Conservation (phyloP, 2,797 vertebrate species). For the Melanotaenia pygmaea region DNA sequence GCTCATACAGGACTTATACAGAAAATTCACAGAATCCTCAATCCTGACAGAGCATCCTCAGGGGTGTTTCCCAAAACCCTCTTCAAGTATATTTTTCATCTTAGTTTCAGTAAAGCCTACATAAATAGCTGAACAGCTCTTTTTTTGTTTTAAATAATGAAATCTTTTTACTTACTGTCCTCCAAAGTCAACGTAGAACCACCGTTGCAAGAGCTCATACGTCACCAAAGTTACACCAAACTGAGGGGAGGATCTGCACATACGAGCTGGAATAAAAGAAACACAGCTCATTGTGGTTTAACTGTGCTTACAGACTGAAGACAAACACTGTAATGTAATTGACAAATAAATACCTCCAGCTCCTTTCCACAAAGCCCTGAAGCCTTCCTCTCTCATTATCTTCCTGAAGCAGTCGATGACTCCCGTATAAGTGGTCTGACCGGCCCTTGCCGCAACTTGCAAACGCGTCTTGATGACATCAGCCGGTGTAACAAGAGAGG, state of each 20-base stretch:
- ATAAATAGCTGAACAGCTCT: background rate
- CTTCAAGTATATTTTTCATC: background rate
- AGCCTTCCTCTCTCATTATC: slow-evolving; percentile 93
- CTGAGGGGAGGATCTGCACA: slow-evolving; percentile 97
- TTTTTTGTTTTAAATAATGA: background rate
- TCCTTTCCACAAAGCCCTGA: slow-evolving; percentile 95
- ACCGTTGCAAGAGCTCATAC: slow-evolving; percentile 96
- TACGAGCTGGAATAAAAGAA: slow-evolving; percentile 86
- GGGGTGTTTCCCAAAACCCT: background rate
- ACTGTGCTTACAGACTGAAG: background rate
- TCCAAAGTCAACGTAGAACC: slow-evolving; percentile 97
- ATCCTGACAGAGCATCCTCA: background rate
- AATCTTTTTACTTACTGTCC: slow-evolving; percentile 89
- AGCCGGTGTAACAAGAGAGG: slow-evolving; percentile 97
- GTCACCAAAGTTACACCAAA: slow-evolving; percentile 97
- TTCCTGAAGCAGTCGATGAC: slow-evolving; percentile 96
- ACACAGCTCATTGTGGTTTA: background rate
- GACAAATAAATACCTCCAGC: slow-evolving; percentile 86
- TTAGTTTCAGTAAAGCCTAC: background rate
- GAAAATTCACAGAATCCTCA: background rate
- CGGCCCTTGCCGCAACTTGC: slow-evolving; percentile 96
- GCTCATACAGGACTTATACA: too few species aligned
- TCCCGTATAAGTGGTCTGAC: slow-evolving; percentile 93
- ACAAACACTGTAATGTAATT: background rate
- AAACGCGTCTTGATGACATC: slow-evolving; percentile 99